Conservation (phyloP, 2,888 invertebrate species). For the Dasysyrphus tricinctus region DNA sequence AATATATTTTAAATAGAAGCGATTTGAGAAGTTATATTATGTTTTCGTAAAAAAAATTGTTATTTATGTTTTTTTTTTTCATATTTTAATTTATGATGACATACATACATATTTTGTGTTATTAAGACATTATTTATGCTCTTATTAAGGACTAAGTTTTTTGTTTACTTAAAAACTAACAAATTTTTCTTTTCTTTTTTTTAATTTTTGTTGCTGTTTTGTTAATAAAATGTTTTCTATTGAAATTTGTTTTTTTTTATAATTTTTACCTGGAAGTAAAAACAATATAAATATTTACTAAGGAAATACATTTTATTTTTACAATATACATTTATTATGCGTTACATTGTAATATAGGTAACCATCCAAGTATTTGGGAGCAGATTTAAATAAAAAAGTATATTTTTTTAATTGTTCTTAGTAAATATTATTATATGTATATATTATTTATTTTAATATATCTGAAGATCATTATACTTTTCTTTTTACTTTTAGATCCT, state of each 20-base stretch:
- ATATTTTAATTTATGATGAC: conserved; percentile 37
- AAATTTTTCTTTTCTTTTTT: conserved; percentile 46
- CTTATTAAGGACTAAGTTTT: conserved; percentile 26
- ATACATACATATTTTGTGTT: conserved; percentile 54
- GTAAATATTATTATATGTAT: conserved; percentile 50
- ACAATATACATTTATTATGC: conserved; percentile 45
- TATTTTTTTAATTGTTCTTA: conserved; percentile 47
- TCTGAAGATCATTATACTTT: conserved; percentile 32
- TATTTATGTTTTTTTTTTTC: conserved; percentile 22
- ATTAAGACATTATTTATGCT: conserved; percentile 17
- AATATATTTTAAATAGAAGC: conserved; percentile 57
- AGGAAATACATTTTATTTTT: conserved; percentile 49
- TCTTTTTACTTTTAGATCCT: conserved; percentile 47
- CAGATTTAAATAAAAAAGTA: conserved; percentile 42
- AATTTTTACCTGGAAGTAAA: conserved; percentile 50
- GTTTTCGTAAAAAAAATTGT: conserved; percentile 71
- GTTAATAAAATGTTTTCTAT: conserved; percentile 56
- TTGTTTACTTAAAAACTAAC: conserved; percentile 54
- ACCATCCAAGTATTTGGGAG: conserved; percentile 57
- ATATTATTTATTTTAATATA: conserved; percentile 41
- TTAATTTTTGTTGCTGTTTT: conserved; percentile 12
- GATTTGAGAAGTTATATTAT: conserved; percentile 62
- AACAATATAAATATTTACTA: conserved; percentile 43
- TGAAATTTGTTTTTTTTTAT: conserved; percentile 17
- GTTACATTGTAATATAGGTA: conserved; percentile 55